Evolutionary conservation across 30 jellyfish, hydroid and myxozoan species (phyloP), one percentile per base, ranked within the genome.

Genomic region (Turritopsis dohrnii): DNA sequence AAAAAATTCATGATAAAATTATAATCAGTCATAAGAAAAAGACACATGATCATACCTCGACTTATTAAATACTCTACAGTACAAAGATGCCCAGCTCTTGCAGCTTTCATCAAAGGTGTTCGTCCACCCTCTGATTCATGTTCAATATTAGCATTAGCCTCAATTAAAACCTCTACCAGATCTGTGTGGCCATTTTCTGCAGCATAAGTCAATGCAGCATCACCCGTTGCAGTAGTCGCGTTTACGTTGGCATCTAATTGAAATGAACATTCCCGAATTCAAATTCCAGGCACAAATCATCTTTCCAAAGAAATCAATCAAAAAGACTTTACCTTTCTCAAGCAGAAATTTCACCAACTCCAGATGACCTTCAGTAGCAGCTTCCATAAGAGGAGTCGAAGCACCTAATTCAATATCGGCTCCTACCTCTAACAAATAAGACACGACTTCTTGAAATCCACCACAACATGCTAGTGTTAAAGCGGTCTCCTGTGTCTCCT

Each of bases 351-450:
- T 80, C 80, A 94, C 99, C 75, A 94, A 66, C 75, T 94, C 99
- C 18, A 88, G 96, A 81, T 94, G 99, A 18, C 97, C 97, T 84
- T 94, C 99, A 27, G 99, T 89, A n/a, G 97, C 96, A 18, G 99
- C 99, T 84, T 94, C 99, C 97, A 94, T 94, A 52, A 94, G 72
- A 3, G 99, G 99, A 7, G 99, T 74, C 8, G 99, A 89, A 7
- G 97, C 97, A 31, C 99, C 99, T 1, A 94, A 90, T 74, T 94
- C 99, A 76, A 94, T 86, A 65, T 89, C 91, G 17, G 97, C 97
- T 85, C 97, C 99, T 52, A 90, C 93, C 74, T 89, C 99, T 28
- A 94, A 89, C 1, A 94, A 85, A 81, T 89, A 94, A 9, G 92
- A 79, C 18, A 86, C 99, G 26, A 94, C 96, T 52, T 94, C 99